A percentile compares a stretch with the other conserved stretches of the same genome.
Evolutionary conservation across 2,797 vertebrate genomes (phyloP).

Genomic region (Siniperca obscura): DNA sequence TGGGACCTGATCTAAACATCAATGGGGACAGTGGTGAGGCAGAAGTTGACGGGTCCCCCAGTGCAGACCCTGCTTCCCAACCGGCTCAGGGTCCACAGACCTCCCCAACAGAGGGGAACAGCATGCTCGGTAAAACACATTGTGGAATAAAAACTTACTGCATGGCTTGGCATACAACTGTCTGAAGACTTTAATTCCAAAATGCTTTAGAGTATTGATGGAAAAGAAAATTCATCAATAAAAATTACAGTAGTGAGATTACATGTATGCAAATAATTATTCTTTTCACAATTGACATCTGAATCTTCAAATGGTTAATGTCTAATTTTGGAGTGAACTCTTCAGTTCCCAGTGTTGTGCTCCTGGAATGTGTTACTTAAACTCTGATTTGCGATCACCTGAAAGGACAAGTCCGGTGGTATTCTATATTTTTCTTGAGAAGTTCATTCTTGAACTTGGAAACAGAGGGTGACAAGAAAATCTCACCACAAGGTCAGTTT

Average conservation of each 20-base stretch:
- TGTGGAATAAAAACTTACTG: slow-evolving; percentile 8
- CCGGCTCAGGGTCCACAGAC: slow-evolving; percentile 44
- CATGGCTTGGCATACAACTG: slow-evolving; percentile 40
- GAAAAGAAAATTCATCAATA: background rate
- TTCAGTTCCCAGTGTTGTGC: slow-evolving; percentile 11
- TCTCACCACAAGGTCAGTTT: background rate
- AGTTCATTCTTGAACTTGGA: background rate
- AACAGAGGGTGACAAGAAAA: background rate
- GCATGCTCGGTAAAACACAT: slow-evolving; percentile 81
- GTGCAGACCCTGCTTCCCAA: slow-evolving; percentile 45
- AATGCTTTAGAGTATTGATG: background rate
- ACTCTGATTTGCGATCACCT: slow-evolving; percentile 20
- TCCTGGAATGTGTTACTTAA: background rate
- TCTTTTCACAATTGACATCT: background rate
- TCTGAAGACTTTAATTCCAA: slow-evolving; percentile 44
- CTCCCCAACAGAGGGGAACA: slow-evolving; percentile 75
- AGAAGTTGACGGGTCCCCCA: slow-evolving; percentile 49
- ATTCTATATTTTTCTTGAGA: slow-evolving; percentile 7
- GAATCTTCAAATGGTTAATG: background rate
- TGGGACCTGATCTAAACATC: slow-evolving; percentile 87
- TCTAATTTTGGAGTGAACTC: slow-evolving; percentile 51
- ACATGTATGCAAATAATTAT: too few species aligned
- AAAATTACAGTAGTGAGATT: background rate
- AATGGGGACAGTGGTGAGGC: slow-evolving; percentile 84
- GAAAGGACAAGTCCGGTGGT: slow-evolving; percentile 42